Base-by-base conservation (phyloP, 2,113 vertebrate species). In the Phrynosoma blainvillii region DNA sequence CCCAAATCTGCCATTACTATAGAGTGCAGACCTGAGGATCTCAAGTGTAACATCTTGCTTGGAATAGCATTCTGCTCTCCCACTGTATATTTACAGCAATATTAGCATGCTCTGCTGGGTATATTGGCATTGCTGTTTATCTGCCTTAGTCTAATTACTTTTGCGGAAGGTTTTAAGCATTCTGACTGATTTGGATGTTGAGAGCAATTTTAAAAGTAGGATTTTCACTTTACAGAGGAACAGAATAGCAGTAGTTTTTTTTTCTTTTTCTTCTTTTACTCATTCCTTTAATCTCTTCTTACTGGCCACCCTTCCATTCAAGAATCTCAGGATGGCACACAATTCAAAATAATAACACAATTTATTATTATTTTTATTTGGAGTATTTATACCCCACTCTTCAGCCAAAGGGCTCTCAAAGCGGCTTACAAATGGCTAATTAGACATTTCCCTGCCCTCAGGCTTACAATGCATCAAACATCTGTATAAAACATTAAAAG, bases 311-410 rank as follows among this genome's bases (percentile, higher is more conserved):
- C 23, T 66, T 82, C 21, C 14, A 32, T 66, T 59, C 59, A 47
- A 76, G 36, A 52, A 18, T 75, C 20, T 77, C 20, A 25, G 42
- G 42, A 13, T 77, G 21, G 20, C 7, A 23, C 66, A 65, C 59
- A 66, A 82, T 66, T 82, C 65, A 65, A 81, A 40, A 81, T 66
- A 80, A 81, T 62, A 65, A 82, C 56, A 81, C 8, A 36, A 36
- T 36, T 36, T 36, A 36, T 36, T 36, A 36, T 36, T 36, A 36
- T 36, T 36, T 36, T 36, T 36, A 36, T 36, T 36, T 36, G 36
- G 36, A 36, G 36, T 36, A 36, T 36, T 36, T 36, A 36, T 36
- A 36, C 36, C 36, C 36, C 36, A 36, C 36, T 36, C 36, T 36
- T 36, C 36, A 36, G 36, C 36, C 36, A 36, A 36, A 36, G 36